phyloP scores from a whole-genome alignment of 2,113 vertebrate genomes.

The Gobius niger region DNA sequence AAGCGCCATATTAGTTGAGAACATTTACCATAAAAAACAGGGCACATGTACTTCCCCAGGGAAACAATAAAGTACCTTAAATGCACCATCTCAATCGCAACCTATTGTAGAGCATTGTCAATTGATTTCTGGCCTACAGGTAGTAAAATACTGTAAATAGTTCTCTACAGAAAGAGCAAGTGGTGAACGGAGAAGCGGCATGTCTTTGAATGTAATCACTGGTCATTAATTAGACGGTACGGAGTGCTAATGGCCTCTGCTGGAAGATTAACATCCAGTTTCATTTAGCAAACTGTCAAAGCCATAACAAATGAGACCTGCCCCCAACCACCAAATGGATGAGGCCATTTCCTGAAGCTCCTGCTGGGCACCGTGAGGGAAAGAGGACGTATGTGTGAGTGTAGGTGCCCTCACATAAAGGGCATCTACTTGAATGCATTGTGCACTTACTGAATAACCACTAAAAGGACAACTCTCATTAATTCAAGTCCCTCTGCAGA shows the following conservation, averaged over 20 bases:
- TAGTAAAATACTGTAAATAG: neutral
- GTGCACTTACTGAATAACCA: constrained; percentile 6
- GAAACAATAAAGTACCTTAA: too few relatives aligned
- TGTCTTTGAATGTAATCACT: constrained; percentile 20
- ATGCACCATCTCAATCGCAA: too few relatives aligned
- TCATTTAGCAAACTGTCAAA: constrained; percentile 47
- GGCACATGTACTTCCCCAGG: too few relatives aligned
- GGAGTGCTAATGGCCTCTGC: constrained; percentile 36
- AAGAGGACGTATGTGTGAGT: constrained; percentile 4
- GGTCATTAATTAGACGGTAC: constrained; percentile 40
- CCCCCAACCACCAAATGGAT: constrained; percentile 36
- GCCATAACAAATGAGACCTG: constrained; percentile 43
- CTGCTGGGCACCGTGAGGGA: constrained; percentile 1
- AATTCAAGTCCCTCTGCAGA: too few relatives aligned
- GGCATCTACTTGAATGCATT: neutral
- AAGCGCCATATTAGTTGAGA: too few relatives aligned
- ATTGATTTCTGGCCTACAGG: neutral
- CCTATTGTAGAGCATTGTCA: too few relatives aligned
- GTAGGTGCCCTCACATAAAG: neutral
- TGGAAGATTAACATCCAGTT: constrained; percentile 42
- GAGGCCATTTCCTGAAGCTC: constrained; percentile 23
- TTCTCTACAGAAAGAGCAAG: constrained; percentile 1
- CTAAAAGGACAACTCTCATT: constrained; percentile 11
- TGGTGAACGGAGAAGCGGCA: constrained; percentile 13
- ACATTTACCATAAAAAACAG: too few relatives aligned